phyloP scores from a whole-genome alignment of 1,140 invertebrate species.

The Monochamus saltuarius region DNA sequence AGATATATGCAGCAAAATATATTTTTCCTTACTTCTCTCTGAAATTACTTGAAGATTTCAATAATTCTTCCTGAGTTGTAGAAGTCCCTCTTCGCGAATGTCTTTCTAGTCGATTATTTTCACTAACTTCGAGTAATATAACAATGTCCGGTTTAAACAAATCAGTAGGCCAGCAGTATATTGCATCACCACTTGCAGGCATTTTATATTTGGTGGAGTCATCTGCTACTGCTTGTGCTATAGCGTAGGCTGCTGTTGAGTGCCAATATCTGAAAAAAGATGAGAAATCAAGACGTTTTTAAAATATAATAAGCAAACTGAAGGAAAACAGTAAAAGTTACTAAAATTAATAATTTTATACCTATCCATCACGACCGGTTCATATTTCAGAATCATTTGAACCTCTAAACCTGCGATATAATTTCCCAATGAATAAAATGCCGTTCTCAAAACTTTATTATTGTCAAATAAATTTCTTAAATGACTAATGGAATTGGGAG shows the following conservation, averaged over 20 bases:
- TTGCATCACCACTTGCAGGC: conserved; percentile 34
- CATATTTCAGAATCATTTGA: conserved; percentile 26
- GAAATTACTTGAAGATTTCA: conserved; percentile 35
- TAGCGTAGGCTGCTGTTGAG: conserved; percentile 50
- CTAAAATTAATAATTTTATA: conserved; percentile 1
- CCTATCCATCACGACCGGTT: conserved; percentile 48
- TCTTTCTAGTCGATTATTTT: conserved; percentile 32
- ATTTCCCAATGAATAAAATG: conserved; percentile 49
- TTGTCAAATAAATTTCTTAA: conserved; percentile 41
- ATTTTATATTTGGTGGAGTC: conserved; percentile 28
- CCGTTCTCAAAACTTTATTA: conserved; percentile 31
- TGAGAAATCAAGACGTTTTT: background rate
- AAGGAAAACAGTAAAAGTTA: background rate
- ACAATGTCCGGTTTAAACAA: conserved; percentile 46
- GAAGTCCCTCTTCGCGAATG: conserved; percentile 39
- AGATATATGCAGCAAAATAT: no score
- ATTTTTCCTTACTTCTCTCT: conserved; percentile 14
- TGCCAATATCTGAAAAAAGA: conserved; percentile 48
- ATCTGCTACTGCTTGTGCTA: conserved; percentile 43
- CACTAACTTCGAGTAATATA: conserved; percentile 35
- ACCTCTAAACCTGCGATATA: conserved; percentile 46
- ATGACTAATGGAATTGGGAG: conserved; percentile 34
- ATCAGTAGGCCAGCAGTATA: conserved; percentile 50
- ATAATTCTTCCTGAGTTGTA: conserved; percentile 46
- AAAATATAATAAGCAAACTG: background rate